Conservation (phyloP, 2,888 invertebrate genomes). For the Tiliacea citrago region DNA sequence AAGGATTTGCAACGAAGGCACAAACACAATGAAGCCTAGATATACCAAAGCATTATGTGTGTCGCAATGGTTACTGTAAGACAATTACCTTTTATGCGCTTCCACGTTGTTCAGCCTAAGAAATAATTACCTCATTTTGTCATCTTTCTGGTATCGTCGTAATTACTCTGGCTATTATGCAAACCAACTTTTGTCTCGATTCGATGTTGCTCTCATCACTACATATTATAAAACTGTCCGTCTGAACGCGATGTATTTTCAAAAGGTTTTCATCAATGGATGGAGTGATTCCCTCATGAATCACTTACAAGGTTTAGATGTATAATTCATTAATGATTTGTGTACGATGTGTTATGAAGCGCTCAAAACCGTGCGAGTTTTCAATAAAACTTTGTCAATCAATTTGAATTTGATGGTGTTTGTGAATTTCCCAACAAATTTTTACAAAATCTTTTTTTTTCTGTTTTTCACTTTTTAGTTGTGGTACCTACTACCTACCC, state of each 20-base stretch:
- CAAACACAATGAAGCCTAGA: constrained; percentile 9
- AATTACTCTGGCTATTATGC: constrained; percentile 2
- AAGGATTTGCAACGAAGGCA: constrained; percentile 1
- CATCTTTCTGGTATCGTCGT: background rate
- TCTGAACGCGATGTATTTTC: too few relatives aligned
- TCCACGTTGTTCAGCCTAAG: constrained; percentile 6
- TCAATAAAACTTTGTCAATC: background rate
- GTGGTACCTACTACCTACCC: too few relatives aligned
- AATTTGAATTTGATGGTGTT: background rate
- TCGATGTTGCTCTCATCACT: too few relatives aligned
- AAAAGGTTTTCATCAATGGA: too few relatives aligned
- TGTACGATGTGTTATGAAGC: too few relatives aligned
- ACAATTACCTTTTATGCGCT: constrained; percentile 13
- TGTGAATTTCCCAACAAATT: background rate
- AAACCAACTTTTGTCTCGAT: background rate
- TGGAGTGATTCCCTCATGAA: too few relatives aligned
- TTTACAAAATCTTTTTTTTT: too few relatives aligned
- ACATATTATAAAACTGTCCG: too few relatives aligned
- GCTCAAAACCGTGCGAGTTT: background rate
- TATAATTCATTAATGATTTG: too few relatives aligned
- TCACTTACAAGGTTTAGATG: too few relatives aligned
- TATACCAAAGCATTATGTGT: constrained; percentile 10
- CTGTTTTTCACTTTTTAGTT: too few relatives aligned
- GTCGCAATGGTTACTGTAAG: constrained; percentile 10
- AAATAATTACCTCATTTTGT: background rate